These are phyloP conservation scores for Chiloscyllium punctatum DNA, from an alignment of 2,797 vertebrate genomes.

Conservation along the genomic window DNA sequence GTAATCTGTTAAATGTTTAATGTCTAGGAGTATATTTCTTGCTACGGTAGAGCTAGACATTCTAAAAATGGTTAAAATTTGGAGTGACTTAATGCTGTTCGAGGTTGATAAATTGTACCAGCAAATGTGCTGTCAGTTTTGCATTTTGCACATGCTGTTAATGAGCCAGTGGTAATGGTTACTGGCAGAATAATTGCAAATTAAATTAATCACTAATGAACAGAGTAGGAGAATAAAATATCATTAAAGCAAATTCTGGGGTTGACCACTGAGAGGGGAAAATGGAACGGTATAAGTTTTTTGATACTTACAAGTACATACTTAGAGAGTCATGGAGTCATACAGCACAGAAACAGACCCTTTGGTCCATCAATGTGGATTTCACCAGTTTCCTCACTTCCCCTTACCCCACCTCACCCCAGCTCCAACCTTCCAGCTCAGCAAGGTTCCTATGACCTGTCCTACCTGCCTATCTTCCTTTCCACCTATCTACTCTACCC, in stretches of 20 bases:
- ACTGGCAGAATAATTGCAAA: background rate
- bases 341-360: too few relatives aligned
- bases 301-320: too few relatives aligned
- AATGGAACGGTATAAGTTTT: too few relatives aligned
- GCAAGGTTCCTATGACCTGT: too few relatives aligned
- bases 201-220: background rate
- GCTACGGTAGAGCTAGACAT: background rate
- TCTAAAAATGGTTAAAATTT: background rate
- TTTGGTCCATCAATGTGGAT: too few relatives aligned
- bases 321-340: too few relatives aligned
- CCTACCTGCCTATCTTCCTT: too few relatives aligned
- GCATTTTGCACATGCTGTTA: slow-evolving; percentile 3
- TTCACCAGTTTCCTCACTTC: too few relatives aligned
- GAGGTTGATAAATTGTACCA: too few relatives aligned
- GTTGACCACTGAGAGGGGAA: background rate
- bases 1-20: background rate
- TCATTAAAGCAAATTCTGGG: background rate
- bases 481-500: too few relatives aligned
- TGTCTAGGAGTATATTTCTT: background rate
- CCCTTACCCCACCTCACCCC: too few relatives aligned
- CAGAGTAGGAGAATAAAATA: background rate
- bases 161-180: background rate
- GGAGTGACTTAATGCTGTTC: background rate
- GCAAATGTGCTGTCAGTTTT: background rate
- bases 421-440: too few relatives aligned